Conservation (phyloP, 2,113 vertebrate species). For the Prionailurus viverrinus region DNA sequence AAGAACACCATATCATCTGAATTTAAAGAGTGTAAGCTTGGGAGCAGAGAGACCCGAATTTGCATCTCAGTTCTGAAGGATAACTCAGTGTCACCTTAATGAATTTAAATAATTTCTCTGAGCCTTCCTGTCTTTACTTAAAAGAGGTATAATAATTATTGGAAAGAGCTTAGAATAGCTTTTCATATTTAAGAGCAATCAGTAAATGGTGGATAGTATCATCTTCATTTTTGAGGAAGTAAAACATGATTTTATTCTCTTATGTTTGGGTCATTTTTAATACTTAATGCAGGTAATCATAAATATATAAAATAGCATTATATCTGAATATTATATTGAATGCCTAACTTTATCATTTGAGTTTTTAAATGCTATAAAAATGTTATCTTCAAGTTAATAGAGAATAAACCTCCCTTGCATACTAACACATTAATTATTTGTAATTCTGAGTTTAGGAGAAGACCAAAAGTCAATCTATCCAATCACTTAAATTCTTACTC, state of each 20-base stretch:
- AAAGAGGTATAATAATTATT: conserved; percentile 12
- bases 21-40: background rate
- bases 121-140: background rate
- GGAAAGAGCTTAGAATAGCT: background rate
- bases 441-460: background rate
- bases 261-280: conserved; percentile 26
- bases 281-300: background rate
- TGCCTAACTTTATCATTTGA: background rate
- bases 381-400: background rate
- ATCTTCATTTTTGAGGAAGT: conserved; percentile 17
- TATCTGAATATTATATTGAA: background rate
- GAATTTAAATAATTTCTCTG: background rate
- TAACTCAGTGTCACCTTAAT: background rate
- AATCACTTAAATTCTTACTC: background rate
- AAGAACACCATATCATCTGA: background rate
- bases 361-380: conserved; percentile 40
- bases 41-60: background rate
- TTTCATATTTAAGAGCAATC: conserved; percentile 13
- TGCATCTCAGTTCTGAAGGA: background rate
- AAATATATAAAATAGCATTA: conserved; percentile 33
- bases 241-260: conserved; percentile 47
- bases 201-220: background rate
- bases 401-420: conserved; percentile 1
- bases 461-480: background rate
- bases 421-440: background rate